Base-by-base conservation (phyloP, 2,113 vertebrate species). In the Pseudorectes ferrugineus region DNA sequence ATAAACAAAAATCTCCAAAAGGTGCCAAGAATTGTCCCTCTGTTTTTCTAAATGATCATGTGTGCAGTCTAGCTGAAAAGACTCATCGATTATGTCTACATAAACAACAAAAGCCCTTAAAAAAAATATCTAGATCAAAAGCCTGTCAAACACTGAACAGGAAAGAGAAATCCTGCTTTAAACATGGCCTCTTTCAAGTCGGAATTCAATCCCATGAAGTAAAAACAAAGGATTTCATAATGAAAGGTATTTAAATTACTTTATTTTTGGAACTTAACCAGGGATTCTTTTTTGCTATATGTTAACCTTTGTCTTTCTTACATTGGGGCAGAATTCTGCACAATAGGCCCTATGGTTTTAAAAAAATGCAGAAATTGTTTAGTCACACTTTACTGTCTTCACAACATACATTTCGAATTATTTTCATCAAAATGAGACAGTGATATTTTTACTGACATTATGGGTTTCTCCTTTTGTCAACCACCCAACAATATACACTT, bases 41-140 rank as follows among this genome's bases (percentile, higher is more conserved):
- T 96, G 95, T 96, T 96, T 96, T 96, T 96, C 93, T 97, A 93
- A 97, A 95, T 95, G 91, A 93, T 97, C 90, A 93, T 91, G 91
- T 94, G 95, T 96, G 91, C 95, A 97, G 89, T 94, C 95, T 97
- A 97, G 93, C 91, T 95, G 94, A 96, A 97, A 96, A 95, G 90
- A 97, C 95, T 96, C 97, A 97, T 98, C 95, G 96, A 97, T 98
- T 97, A 97, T 97, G 96, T 89, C 96, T 95, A 96, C 85, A 93
- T 96, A 97, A 98, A 97, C 96, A 97, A 97, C 96, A 96, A 97
- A 97, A 96, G 91, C 89, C 76, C 78, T 91, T 96, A 95, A 91
- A 96, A 97, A 97, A 97, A 97, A 94, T 95, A 95, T 95, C 94
- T 95, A 97, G 95, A 97, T 97, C 96, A 97, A 97, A 97, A 97